These are phyloP conservation scores for Drosophila santomea DNA, from an alignment of 1,140 invertebrate genomes.

Conservation along the genomic window DNA sequence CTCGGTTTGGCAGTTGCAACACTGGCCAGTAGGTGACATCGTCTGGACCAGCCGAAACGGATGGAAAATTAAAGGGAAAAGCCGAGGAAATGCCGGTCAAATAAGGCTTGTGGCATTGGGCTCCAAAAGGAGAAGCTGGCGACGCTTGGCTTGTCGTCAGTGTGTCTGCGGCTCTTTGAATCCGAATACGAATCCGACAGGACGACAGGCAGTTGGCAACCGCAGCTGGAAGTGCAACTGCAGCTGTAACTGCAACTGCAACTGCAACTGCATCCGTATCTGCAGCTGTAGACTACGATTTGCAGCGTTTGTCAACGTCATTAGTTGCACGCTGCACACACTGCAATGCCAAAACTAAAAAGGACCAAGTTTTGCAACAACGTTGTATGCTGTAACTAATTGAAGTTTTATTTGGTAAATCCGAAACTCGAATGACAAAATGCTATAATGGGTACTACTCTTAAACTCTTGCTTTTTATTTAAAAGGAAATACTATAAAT, in stretches of 20 bases:
- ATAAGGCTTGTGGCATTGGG: background rate
- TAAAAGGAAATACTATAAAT: too few species aligned
- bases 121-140: slow-evolving; percentile 25
- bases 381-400: background rate
- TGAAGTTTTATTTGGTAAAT: slow-evolving; percentile 2
- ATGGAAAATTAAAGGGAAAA: background rate
- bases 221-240: slow-evolving; percentile 9
- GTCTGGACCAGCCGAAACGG: background rate
- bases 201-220: slow-evolving; percentile 46
- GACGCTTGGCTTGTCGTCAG: slow-evolving; percentile 51
- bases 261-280: slow-evolving; percentile 8
- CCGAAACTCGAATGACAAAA: too few species aligned
- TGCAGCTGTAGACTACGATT: slow-evolving; percentile 5
- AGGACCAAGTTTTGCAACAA: background rate
- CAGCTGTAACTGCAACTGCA: background rate
- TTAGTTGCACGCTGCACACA: slow-evolving; percentile 26
- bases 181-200: slow-evolving; percentile 3
- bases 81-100: background rate
- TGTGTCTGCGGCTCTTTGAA: slow-evolving; percentile 50
- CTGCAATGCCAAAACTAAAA: background rate
- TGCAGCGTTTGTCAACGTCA: slow-evolving; percentile 44
- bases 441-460: too few species aligned
- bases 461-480: too few species aligned
- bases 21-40: slow-evolving; percentile 6
- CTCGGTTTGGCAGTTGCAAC: background rate